phyloP scores from a whole-genome alignment of 2,113 vertebrate genomes.

The Rhinogobius similis region DNA sequence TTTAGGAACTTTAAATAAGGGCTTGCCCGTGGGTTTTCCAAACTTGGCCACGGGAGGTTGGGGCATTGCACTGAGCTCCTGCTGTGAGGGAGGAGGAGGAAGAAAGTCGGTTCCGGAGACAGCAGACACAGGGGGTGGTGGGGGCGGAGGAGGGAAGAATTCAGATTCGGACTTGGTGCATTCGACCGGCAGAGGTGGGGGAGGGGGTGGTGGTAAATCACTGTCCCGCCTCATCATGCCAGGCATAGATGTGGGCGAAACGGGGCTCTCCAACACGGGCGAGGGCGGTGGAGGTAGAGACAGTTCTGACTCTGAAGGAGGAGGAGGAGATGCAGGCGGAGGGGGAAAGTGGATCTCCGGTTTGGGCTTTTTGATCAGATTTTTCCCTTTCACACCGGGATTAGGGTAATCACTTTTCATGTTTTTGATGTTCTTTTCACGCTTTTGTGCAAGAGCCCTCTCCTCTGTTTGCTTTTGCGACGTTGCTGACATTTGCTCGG shows the following conservation, averaged over 20 bases:
- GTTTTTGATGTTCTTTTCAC: conserved; percentile 51
- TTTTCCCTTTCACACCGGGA: conserved; percentile 54
- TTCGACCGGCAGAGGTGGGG: conserved; percentile 74
- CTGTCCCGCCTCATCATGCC: conserved; percentile 73
- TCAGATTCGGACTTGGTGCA: conserved; percentile 73
- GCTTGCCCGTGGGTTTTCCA: conserved; percentile 53
- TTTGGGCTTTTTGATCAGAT: conserved; percentile 64
- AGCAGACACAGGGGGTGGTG: conserved; percentile 61
- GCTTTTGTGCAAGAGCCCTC: conserved; percentile 54
- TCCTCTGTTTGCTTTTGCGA: conserved; percentile 48
- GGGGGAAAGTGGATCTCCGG: conserved; percentile 80
- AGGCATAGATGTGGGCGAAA: conserved; percentile 45
- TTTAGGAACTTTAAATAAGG: conserved; percentile 78
- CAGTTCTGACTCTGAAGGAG: conserved; percentile 84
- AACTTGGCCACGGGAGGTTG: conserved; percentile 57
- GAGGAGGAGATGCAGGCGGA: conserved; percentile 81
- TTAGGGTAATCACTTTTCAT: conserved; percentile 48
- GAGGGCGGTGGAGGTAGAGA: conserved; percentile 86
- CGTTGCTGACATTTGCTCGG: conserved; percentile 27
- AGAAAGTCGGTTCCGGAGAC: conserved; percentile 62
- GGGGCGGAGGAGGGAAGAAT: conserved; percentile 64
- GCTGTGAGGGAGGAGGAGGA: conserved; percentile 73
- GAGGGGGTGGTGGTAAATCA: conserved; percentile 77
- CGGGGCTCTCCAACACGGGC: conserved; percentile 65
- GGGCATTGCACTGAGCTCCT: conserved; percentile 72